Evolutionary conservation across 2,888 invertebrate species (phyloP), one percentile per base, ranked within the genome.

Genomic region (Halictus quadricinctus): DNA sequence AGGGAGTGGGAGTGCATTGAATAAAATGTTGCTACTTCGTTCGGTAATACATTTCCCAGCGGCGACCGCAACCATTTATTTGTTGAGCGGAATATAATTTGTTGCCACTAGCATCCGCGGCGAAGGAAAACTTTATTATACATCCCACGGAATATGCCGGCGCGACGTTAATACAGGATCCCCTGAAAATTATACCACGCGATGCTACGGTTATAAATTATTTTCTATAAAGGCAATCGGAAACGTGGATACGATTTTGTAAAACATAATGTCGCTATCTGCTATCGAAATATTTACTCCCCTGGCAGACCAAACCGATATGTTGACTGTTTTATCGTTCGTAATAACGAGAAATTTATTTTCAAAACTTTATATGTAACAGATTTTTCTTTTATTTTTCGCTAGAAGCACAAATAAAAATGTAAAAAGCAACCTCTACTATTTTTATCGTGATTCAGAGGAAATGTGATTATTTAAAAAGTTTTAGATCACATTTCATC

Each of bases 31-130:
- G 64, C 46, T 36, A 25, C 25, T 15, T 41, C 7, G 25, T 10
- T 54, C 58, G 66, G 6, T 48, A 58, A 76, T 82, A 60, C 76
- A 75, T 82, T 69, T 82, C 69, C n/a, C 76, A 50, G 48, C 8
- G 18, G n/a, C 25, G 58, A 41, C 25, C 48, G 58, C n/a, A 25
- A 10, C 4, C 50, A 43, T 76, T 76, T 73, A 18, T 54, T 72
- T 15, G 54, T 25, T 21, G 18, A 10, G n/a, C 21, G 70, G 48
- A 81, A 18, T 70, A 21, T 18, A 69, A 69, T 69, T 69, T 69
- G 36, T 21, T 69, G 21, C 29, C 66, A 7, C 21, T 18, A 10
- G 21, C 1, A 10, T 43, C 6, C 13, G 12, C 43, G n/a, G 0
- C 70, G 43, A 25, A 70, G n/a, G 43, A 15, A 70, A 70, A 70